phyloP scores from a whole-genome alignment of 2,888 invertebrate genomes.

The Apotomis capreana region DNA sequence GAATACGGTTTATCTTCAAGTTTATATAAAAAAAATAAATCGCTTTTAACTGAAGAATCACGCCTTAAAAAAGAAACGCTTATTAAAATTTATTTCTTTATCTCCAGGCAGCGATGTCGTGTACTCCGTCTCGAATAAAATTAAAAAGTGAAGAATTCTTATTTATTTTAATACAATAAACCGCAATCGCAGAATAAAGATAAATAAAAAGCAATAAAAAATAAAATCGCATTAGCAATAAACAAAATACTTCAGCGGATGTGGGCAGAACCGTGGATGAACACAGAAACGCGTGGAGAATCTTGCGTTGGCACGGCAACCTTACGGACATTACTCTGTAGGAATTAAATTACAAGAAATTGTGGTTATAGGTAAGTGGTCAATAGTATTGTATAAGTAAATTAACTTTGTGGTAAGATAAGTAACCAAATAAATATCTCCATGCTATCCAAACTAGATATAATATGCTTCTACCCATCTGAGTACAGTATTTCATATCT shows the following conservation, averaged over 20 bases:
- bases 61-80: slow-evolving; percentile 83
- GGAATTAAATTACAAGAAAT: too few species aligned
- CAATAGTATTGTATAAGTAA: too few species aligned
- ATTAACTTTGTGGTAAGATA: too few species aligned
- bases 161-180: slow-evolving; percentile 84
- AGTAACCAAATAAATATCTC: too few species aligned
- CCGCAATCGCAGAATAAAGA: slow-evolving; percentile 84
- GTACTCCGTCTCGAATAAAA: slow-evolving; percentile 81
- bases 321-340: not conserved
- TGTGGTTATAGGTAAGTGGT: too few species aligned
- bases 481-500: too few species aligned
- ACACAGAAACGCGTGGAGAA: slow-evolving; percentile 63
- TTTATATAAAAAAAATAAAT: slow-evolving; percentile 83
- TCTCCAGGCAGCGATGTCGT: slow-evolving; percentile 80
- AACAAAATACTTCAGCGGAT: slow-evolving; percentile 84
- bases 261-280: slow-evolving; percentile 77
- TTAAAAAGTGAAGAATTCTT: slow-evolving; percentile 84
- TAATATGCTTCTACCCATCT: too few species aligned
- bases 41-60: slow-evolving; percentile 83
- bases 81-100: slow-evolving; percentile 84
- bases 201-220: slow-evolving; percentile 84
- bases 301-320: slow-evolving; percentile 1
- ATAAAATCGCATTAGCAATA: slow-evolving; percentile 84
- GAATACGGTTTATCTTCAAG: slow-evolving; percentile 83
- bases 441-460: too few species aligned